Evolutionary conservation across 2,113 vertebrate genomes (phyloP).

Genomic region (Galeopterus variegatus): DNA sequence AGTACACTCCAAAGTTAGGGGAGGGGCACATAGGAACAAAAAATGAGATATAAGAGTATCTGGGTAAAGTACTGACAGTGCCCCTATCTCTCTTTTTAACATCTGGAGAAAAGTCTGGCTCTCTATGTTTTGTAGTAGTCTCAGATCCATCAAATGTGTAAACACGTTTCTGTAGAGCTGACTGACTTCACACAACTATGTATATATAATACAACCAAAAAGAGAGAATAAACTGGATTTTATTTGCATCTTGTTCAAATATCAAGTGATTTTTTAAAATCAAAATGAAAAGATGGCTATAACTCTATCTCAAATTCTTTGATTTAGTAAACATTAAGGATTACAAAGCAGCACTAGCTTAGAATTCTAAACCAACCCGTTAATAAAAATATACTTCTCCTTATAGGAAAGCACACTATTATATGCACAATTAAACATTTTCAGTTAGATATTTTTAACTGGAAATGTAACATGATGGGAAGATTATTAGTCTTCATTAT

Average conservation of each 20-base stretch:
- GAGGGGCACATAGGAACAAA: background rate
- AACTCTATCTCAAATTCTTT: background rate
- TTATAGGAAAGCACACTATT: background rate
- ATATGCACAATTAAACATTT: background rate
- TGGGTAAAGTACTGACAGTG: accelerated
- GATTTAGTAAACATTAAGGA: background rate
- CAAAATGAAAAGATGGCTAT: background rate
- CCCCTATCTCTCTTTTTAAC: background rate
- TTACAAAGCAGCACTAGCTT: background rate
- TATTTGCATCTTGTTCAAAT: background rate
- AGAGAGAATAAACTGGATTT: background rate
- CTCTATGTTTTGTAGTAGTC: background rate
- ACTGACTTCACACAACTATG: background rate
- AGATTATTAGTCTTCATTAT: background rate
- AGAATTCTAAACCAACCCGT: background rate
- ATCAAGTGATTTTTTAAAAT: background rate
- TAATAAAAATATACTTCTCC: background rate
- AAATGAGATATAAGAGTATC: background rate
- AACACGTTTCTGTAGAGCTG: background rate
- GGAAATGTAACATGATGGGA: background rate
- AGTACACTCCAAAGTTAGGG: background rate
- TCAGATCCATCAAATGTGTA: background rate
- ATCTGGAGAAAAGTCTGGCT: background rate
- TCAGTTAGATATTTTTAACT: background rate
- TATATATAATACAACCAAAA: background rate